A percentile compares a stretch with the other conserved stretches of the same genome.
These are phyloP conservation scores for Drosophila leontia DNA, from an alignment of 1,140 invertebrate species.

Conservation along the genomic window DNA sequence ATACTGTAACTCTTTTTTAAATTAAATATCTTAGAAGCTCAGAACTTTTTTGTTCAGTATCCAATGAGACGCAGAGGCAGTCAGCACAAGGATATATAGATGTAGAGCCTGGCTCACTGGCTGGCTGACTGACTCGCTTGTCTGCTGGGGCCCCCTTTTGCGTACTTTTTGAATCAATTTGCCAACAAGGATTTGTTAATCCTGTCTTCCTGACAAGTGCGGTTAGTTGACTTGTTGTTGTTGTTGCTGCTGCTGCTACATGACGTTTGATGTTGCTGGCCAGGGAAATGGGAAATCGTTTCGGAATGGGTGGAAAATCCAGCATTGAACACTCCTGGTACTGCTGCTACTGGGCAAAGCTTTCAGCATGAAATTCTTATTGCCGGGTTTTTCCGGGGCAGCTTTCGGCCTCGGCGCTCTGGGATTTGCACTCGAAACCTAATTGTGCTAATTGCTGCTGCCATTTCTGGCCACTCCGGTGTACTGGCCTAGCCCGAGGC, in stretches of 20 bases:
- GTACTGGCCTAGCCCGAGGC: constrained; percentile 18
- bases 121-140: constrained; percentile 29
- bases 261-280: constrained; percentile 75
- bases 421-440: constrained; percentile 84
- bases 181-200: constrained; percentile 84
- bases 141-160: constrained; percentile 45
- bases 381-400: constrained; percentile 25
- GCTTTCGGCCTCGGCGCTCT: constrained; percentile 59
- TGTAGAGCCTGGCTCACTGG: background rate
- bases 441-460: constrained; percentile 81
- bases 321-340: constrained; percentile 7
- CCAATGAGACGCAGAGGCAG: constrained; percentile 21
- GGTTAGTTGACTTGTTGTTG: constrained; percentile 82
- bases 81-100: constrained; percentile 29
- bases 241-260: constrained; percentile 37
- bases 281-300: background rate
- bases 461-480: constrained; percentile 16
- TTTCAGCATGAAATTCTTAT: constrained; percentile 83
- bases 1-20: background rate
- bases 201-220: constrained; percentile 84
- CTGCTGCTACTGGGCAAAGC: constrained; percentile 49
- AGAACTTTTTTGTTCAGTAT: background rate
- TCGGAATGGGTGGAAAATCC: constrained; percentile 29
- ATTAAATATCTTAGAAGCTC: background rate
- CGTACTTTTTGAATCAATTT: constrained; percentile 84